Base-by-base conservation (phyloP, 2,888 invertebrate species). In the Andricus curvator region DNA sequence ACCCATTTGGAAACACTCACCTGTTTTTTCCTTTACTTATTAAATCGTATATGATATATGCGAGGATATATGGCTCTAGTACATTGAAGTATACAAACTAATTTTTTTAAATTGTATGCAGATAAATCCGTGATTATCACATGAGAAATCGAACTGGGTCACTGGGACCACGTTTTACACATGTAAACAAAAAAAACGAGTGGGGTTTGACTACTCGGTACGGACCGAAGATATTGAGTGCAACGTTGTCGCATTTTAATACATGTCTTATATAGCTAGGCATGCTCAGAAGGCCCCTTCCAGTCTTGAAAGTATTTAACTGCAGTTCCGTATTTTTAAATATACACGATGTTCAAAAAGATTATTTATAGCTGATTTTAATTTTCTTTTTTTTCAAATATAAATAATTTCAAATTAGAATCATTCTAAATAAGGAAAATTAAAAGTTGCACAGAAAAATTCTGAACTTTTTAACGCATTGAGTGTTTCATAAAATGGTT, bases 191-290 rank as follows among this genome's bases (percentile, higher is more conserved):
- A 20, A 68, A 48, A 25, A 48, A 25, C 8, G 13, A 48, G n/a
- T 17, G 3, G n/a, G 22, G 20, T 70, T 70, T 70, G 25, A 70
- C 66, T 80, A 70, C 62, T 70, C 80, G 67, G 81, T 74, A 62
- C 62, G 80, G 81, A 79, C 60, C 64, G 70, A 62, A 76, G 78
- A 82, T 84, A 80, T 80, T 84, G 83, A 88, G 67, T 88, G 88
- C 84, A 88, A 84, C 85, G 83, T 82, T 78, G 83, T 77, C 84
- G 82, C 83, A 86, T 80, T 81, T 82, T 80, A 77, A 80, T 80
- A 83, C 84, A 83, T 83, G 84, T 85, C 86, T 88, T 88, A 88
- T 88, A 88, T 85, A 85, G 86, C 68, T 80, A 80, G 80, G 83
- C 80, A 79, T 67, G 78, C 76, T 81, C 65, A 77, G 70, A 60